phyloP scores from a whole-genome alignment of 2,113 vertebrate species.

The Pardalotus punctatus region DNA sequence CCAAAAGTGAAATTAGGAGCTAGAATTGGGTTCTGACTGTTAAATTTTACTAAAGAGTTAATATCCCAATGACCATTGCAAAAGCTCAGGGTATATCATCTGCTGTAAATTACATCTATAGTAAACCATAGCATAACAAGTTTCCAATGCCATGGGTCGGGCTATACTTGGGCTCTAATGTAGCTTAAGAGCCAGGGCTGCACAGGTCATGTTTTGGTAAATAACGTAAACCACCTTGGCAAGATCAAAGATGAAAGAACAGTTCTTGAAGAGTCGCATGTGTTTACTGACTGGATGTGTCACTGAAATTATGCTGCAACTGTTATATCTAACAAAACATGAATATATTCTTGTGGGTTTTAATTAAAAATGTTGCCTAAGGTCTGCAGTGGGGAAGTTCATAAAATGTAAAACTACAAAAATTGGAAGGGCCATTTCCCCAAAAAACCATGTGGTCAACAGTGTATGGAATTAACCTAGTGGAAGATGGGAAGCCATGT shows the following conservation, averaged over 20 bases:
- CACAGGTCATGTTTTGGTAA: not conserved
- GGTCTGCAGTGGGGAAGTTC: not conserved
- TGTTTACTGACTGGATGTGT: not conserved
- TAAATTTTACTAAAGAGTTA: not conserved
- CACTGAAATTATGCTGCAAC: not conserved
- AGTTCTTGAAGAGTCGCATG: not conserved
- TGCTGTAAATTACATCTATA: not conserved
- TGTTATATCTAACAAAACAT: not conserved
- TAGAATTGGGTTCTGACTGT: not conserved
- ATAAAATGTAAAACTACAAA: not conserved
- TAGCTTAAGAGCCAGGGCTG: not conserved
- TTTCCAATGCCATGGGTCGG: not conserved
- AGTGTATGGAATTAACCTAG: not conserved
- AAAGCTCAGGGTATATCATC: not conserved
- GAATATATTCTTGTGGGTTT: not conserved
- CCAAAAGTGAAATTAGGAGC: not conserved
- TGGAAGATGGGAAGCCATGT: not conserved
- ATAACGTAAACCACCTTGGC: not conserved
- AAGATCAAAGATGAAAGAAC: not conserved
- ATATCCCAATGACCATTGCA: no score
- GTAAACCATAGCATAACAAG: not conserved
- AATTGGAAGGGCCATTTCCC: not conserved
- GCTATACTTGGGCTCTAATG: not conserved
- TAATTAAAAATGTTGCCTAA: not conserved
- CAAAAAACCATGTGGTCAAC: rapidly evolving